These are phyloP conservation scores for Syrphus vitripennis DNA, from an alignment of 2,888 invertebrate species.

Conservation along the genomic window DNA sequence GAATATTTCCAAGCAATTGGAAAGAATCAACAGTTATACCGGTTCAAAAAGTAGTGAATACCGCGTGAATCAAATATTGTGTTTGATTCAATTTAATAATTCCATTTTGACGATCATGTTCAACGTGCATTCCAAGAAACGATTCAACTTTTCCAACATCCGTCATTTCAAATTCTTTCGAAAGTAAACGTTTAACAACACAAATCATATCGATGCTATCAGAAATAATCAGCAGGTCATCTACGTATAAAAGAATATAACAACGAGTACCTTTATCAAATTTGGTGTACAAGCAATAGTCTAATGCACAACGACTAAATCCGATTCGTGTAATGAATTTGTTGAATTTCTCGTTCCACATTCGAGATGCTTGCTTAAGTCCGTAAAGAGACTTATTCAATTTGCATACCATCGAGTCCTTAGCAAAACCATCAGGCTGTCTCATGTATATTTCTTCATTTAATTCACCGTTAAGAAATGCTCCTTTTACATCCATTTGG, in stretches of 20 bases:
- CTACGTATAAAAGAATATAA: background rate
- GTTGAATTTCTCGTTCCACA: background rate
- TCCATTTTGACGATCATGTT: background rate
- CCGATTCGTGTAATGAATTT: background rate
- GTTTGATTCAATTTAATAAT: background rate
- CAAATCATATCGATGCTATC: background rate
- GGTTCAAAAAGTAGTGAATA: too few relatives aligned
- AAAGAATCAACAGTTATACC: too few relatives aligned
- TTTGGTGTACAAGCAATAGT: background rate
- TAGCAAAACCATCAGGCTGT: background rate
- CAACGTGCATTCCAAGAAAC: too few relatives aligned
- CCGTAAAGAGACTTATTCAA: slow-evolving; percentile 45
- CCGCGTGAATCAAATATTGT: too few relatives aligned
- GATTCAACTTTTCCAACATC: background rate
- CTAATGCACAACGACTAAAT: background rate
- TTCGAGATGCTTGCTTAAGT: slow-evolving; percentile 45
- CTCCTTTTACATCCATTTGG: background rate
- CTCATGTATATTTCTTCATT: too few relatives aligned
- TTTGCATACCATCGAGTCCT: slow-evolving; percentile 34
- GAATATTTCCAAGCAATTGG: too few relatives aligned
- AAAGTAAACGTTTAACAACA: background rate
- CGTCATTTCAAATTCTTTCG: background rate
- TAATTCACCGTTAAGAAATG: background rate
- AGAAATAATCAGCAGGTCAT: background rate
- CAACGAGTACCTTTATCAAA: background rate